Base-by-base conservation (phyloP, 2,888 invertebrate species). In the Eupithecia centaureata region DNA sequence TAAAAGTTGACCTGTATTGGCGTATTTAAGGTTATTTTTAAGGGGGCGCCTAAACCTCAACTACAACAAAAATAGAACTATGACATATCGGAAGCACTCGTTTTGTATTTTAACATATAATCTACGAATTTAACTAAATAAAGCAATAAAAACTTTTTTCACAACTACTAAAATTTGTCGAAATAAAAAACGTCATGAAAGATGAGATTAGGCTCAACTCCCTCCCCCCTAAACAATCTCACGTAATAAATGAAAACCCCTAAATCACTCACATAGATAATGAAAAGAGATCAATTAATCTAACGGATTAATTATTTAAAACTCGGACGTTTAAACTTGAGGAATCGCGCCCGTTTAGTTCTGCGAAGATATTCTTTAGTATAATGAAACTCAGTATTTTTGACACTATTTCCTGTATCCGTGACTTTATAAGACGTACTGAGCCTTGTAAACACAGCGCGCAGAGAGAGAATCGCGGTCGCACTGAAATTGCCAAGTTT, bases 401-500 rank as follows among this genome's bases (percentile, higher is more conserved):
- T 47, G 10, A n/a, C 10, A 47, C 10, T 42, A 22, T 10, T 42
- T 42, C 10, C 42, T 10, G 47, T 22, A 18, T 3, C 47, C n/a
- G n/a, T 38, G 2, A 8, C 42, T 42, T 2, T 38, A n/a, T n/a
- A 42, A 42, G 2, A 18, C n/a, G 5, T 42, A 42, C 10, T 42
- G 8, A 28, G 2, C 28, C 27, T 27, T 30, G 27, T 52, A 56
- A 42, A 62, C 54, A 62, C 56, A 56, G 25, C 1, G 54, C 27
- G 30, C 30, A 22, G 18, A 18, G 32, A 18, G 28, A 22, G 15
- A 54, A n/a, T 54, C 52, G 15, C 38, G 42, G n/a, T 13, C 5
- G 25, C 15, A 68, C 68, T 68, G 42, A 65, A 18, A 30, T 32
- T 42, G 30, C 30, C 47, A 47, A 61, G 35, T 38, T 59, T 25